phyloP scores from a whole-genome alignment of 2,113 vertebrate genomes.

The Tringa solitaria region DNA sequence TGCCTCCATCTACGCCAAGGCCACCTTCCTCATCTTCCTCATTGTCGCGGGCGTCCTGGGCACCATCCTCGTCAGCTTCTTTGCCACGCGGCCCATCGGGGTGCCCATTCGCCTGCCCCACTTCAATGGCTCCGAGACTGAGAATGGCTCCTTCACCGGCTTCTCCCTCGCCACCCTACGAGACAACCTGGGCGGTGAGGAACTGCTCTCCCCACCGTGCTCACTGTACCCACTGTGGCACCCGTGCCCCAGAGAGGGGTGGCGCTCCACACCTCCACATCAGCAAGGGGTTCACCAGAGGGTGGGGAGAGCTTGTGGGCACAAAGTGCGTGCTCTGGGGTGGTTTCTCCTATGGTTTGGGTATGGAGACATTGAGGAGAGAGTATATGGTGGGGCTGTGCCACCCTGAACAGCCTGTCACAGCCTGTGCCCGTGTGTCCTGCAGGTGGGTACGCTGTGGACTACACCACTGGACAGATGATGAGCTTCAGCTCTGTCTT shows the following conservation, averaged over 20 bases:
- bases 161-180: conserved; percentile 84
- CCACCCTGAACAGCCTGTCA: background rate
- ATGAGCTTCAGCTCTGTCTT: conserved; percentile 86
- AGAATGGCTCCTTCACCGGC: conserved; percentile 80
- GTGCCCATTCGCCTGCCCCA: conserved; percentile 65
- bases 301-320: background rate
- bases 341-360: background rate
- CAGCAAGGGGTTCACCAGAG: background rate
- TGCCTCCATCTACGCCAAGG: conserved; percentile 88
- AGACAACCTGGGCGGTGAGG: conserved; percentile 80
- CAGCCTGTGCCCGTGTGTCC: background rate
- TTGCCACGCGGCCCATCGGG: conserved; percentile 64
- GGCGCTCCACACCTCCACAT: background rate
- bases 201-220: background rate
- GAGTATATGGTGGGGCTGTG: background rate
- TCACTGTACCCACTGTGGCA: rapidly evolving
- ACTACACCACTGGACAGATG: conserved; percentile 80
- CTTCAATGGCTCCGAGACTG: conserved; percentile 5
- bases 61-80: conserved; percentile 88
- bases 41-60: conserved; percentile 81
- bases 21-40: conserved; percentile 90
- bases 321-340: background rate
- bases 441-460: conserved; percentile 75
- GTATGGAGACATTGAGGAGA: background rate
- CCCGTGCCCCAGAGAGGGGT: rapidly evolving